Conservation (phyloP, 2,113 vertebrate genomes). For the Progne subis region DNA sequence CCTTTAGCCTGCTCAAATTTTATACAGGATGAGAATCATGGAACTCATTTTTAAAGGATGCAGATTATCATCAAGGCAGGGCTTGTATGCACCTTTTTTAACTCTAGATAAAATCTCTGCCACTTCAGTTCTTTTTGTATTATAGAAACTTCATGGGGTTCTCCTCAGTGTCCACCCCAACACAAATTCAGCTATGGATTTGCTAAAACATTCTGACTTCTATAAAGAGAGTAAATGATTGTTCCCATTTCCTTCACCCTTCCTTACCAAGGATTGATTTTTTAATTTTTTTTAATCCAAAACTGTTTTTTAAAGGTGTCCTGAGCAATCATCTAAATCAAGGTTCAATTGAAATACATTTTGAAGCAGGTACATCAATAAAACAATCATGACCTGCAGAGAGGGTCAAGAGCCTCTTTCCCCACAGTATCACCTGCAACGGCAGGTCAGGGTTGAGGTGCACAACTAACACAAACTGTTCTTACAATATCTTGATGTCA, state of each 20-base stretch:
- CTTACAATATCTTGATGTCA: background rate
- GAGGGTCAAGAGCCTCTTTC: background rate
- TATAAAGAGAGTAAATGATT: background rate
- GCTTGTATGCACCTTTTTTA: background rate
- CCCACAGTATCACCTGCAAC: background rate
- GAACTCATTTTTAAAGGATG: background rate
- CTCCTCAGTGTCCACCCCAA: background rate
- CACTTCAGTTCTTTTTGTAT: background rate
- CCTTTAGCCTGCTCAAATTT: background rate
- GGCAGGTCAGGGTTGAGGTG: background rate
- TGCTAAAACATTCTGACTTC: background rate
- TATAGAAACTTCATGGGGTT: background rate
- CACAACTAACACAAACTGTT: background rate
- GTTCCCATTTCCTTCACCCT: background rate
- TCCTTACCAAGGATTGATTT: background rate
- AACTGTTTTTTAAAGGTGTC: background rate
- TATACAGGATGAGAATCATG: background rate
- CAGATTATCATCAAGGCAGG: background rate
- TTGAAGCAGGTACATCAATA: background rate
- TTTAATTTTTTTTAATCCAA: background rate
- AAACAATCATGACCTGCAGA: background rate
- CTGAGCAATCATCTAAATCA: background rate
- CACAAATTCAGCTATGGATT: background rate
- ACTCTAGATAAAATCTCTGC: background rate
- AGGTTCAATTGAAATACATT: background rate